Evolutionary conservation across 2,888 invertebrate species (phyloP).

Genomic region (Cyclophora albipunctata): DNA sequence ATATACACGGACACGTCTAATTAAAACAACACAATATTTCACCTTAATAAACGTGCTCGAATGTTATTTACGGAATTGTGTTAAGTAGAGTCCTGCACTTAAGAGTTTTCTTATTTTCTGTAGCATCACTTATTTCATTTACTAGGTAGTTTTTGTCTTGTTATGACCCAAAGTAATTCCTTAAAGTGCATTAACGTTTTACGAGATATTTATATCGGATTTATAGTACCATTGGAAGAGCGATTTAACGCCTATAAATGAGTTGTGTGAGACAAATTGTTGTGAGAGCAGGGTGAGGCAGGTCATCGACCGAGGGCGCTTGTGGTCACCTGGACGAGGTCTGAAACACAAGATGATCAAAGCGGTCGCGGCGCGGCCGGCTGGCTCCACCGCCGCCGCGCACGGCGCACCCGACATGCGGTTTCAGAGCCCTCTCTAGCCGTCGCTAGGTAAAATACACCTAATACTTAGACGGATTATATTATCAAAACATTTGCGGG

Average conservation of each 20-base stretch:
- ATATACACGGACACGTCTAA: slow-evolving; percentile 23
- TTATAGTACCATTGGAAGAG: slow-evolving; percentile 51
- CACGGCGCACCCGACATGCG: not conserved
- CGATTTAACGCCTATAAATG: slow-evolving; percentile 61
- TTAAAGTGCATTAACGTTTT: slow-evolving; percentile 50
- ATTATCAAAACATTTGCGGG: no score
- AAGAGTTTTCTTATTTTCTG: no score
- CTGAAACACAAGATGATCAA: slow-evolving; percentile 60
- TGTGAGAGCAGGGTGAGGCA: slow-evolving; percentile 34
- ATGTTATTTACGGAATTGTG: no score
- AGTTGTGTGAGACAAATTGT: slow-evolving; percentile 52
- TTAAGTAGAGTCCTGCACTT: no score
- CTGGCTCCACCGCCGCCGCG: not conserved
- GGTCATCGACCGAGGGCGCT: slow-evolving; percentile 55
- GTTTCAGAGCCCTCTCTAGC: not conserved
- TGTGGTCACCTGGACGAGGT: slow-evolving; percentile 48
- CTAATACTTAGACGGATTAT: no score
- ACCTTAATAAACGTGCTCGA: no score
- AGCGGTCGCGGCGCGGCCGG: slow-evolving; percentile 28
- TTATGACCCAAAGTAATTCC: slow-evolving; percentile 28
- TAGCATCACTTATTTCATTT: no score
- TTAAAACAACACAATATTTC: slow-evolving; percentile 8
- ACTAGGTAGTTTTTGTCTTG: no score
- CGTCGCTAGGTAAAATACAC: no score
- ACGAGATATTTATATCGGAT: slow-evolving; percentile 50